Evolutionary conservation across 2,888 invertebrate species (phyloP).

Genomic region (Eristalinus aeneus): DNA sequence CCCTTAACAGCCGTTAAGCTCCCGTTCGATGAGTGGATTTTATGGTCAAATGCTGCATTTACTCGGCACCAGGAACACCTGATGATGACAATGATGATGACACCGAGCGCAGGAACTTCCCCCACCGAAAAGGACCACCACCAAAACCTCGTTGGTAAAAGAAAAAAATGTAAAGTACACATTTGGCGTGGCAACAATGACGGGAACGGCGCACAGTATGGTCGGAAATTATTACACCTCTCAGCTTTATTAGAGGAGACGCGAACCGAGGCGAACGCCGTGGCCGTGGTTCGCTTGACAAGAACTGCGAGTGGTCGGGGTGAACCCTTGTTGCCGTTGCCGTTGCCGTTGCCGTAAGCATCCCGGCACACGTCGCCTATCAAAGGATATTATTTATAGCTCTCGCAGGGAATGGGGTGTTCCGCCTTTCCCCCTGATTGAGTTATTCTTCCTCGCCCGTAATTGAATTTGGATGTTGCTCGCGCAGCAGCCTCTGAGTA

Average conservation of each 20-base stretch:
- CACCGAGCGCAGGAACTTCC: constrained; percentile 18
- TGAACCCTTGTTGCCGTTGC: constrained; percentile 7
- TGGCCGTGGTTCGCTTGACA: constrained; percentile 12
- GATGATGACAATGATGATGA: constrained; percentile 61
- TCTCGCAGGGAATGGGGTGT: constrained; percentile 36
- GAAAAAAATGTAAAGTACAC: constrained; percentile 30
- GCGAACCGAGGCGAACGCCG: neutral
- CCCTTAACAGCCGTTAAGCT: constrained; percentile 72
- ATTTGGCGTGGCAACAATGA: constrained; percentile 48
- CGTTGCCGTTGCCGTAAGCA: constrained; percentile 19
- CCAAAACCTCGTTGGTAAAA: neutral
- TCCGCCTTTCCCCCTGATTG: constrained; percentile 62
- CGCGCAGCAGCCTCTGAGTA: constrained; percentile 28
- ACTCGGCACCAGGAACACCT: constrained; percentile 70
- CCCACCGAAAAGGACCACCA: neutral
- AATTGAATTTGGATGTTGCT: constrained; percentile 72
- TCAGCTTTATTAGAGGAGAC: constrained; percentile 61
- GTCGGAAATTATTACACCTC: constrained; percentile 66
- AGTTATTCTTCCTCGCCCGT: constrained; percentile 64
- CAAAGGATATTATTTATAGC: constrained; percentile 65
- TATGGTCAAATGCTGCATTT: constrained; percentile 72
- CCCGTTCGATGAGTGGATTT: constrained; percentile 71
- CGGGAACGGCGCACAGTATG: constrained; percentile 10
- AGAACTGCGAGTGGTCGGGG: constrained; percentile 27
- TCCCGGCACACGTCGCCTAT: constrained; percentile 65